Base-by-base conservation (phyloP, 2,113 vertebrate genomes). In the Brachirus orientalis region DNA sequence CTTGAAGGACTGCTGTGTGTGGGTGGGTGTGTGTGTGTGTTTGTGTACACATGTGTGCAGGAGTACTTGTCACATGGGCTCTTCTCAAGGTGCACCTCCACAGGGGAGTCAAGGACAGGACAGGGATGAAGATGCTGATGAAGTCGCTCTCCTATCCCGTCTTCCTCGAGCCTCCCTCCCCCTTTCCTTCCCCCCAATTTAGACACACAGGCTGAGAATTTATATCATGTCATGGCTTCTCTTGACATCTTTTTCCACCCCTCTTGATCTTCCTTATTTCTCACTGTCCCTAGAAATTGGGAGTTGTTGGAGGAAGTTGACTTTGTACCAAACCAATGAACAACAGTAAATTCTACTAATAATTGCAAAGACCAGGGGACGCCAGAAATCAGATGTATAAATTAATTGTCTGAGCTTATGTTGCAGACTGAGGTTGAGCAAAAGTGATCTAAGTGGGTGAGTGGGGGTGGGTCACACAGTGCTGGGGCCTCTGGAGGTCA, bases 401-500 rank as follows among this genome's bases (percentile, higher is more conserved):
- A 85, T 80, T 82, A 62, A 85, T 85, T 16, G 61, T 54, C 37
- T 77, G 37, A 45, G 65, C 52, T 73, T 65, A 13, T 53, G 44
- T 47, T 41, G 17, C 3, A 11, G 60, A 58, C 56, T n/a, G 60
- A 67, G 69, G 64, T 52, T 63, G 80, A 76, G 67, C 58, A 64
- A 79, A 73, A 57, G 55, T 41, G 3, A 61, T 65, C 50, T 47
- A 28, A 60, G 60, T 11, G 51, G 46, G 46, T 19, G 10, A 2
- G 33, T 0, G 51, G 54, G 65, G 75, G 56, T 59, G 81, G 80
- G 83, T 80, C 84, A 86, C 10, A 14, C 37, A 79, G 78, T 20
- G 63, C 53, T 10, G 18, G 83, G 83, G 87, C 82, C 90, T 83
- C 87, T 33, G 41, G 71, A 79, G 87, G 90, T 91, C 90, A 90